Conservation (phyloP, 2,113 vertebrate genomes). For the Gracilinanus agilis region DNA sequence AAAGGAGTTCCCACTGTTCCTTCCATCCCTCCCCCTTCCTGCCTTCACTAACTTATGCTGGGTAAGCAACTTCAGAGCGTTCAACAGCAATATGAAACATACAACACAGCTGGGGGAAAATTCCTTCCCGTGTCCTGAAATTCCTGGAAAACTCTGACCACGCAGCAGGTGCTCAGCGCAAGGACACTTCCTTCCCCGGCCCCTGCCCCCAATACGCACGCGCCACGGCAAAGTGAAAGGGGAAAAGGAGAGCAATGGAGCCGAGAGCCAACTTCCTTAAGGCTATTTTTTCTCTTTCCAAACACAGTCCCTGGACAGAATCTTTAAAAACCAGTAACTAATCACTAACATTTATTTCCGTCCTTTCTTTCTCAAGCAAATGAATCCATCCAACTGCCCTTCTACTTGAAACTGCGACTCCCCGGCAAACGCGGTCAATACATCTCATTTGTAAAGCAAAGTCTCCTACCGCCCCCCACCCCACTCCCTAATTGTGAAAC, state of each 20-base stretch:
- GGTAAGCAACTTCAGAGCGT: constrained; percentile 80
- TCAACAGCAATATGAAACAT: constrained; percentile 63
- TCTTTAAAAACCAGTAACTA: constrained; percentile 28
- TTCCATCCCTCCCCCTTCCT: constrained; percentile 61
- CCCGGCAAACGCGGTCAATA: background rate
- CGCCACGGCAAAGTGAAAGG: constrained; percentile 47
- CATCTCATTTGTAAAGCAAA: background rate
- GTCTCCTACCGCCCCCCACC: background rate
- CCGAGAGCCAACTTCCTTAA: constrained; percentile 8
- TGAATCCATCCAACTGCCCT: background rate
- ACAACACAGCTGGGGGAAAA: constrained; percentile 79
- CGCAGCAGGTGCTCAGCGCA: constrained; percentile 55
- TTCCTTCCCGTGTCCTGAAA: constrained; percentile 77
- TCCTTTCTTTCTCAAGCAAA: background rate
- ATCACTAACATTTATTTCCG: background rate
- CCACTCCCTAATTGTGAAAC: background rate
- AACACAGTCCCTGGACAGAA: constrained; percentile 42
- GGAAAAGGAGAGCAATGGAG: constrained; percentile 25
- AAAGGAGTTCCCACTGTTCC: constrained; percentile 49
- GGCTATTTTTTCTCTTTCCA: constrained; percentile 20
- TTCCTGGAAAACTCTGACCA: constrained; percentile 77
- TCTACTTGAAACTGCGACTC: background rate
- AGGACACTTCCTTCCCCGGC: background rate
- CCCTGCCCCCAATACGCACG: constrained; percentile 5
- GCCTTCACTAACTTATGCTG: constrained; percentile 67